Evolutionary conservation across 2,797 vertebrate species (phyloP), one percentile per base, ranked within the genome.

Genomic region (Petrocephalus schoutedeni): DNA sequence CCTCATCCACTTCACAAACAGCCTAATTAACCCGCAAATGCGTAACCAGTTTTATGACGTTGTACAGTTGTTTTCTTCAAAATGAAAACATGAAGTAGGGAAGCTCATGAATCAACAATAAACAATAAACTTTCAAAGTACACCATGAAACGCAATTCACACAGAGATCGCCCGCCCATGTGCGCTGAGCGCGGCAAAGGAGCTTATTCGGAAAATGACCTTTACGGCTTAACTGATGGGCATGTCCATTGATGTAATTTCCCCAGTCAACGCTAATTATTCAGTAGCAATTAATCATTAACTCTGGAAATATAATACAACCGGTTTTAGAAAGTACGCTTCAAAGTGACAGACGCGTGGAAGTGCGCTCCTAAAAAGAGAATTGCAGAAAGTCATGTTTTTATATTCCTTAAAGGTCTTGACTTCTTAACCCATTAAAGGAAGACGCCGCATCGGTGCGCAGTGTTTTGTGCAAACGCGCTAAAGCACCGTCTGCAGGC

Each of bases 231-330:
- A 71, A 71, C 41, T 71, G 14, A 71, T 71, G 67, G 4, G 5
- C 32, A 41, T 36, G 3, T 71, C 32, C 32, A 71, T 6, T 71
- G 1, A 19, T 36, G 64, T 36, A 71, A 41, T 71, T 71, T 71
- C 28, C 32, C 32, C 14, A 71, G 67, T 36, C 32, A 41, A 71
- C 67, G 32, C 67, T 71, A 71, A 71, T 36, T 71, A 71, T 71
- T 71, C 36, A 83, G 36, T 32, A 54, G 64, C 64, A n/a, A 87
- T 71, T 41, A 71, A 71, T 71, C 32, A 71, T 71, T 71, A 71
- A 71, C 67, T 71, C 67, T 71, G 67, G 67, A 71, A 71, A 71
- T 71, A 36, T 28, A 71, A 71, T 71, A 71, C 67, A 71, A 71
- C 4, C 36, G 67, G 32, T 71, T 4, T 71, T 71, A 71, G 67